A percentile compares a stretch with the other conserved stretches of the same genome.
Evolutionary conservation across 2,113 vertebrate species (phyloP).

Genomic region (Tragelaphus strepsiceros): DNA sequence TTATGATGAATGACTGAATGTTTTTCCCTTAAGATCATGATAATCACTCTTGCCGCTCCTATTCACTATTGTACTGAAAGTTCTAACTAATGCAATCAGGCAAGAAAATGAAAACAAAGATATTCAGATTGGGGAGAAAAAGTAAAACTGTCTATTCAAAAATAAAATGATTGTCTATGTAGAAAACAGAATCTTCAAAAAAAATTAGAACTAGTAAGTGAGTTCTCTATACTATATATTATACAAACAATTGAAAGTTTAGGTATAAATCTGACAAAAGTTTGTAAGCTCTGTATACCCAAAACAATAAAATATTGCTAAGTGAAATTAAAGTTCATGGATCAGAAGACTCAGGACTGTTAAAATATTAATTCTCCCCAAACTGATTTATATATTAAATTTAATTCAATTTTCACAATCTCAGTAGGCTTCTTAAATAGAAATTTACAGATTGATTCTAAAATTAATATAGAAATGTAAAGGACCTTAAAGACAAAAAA

Average conservation of each 20-base stretch:
- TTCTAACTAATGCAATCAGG: not conserved
- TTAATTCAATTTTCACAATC: not conserved
- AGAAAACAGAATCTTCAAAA: conserved; percentile 4
- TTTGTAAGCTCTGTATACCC: not conserved
- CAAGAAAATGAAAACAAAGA: conserved; percentile 11
- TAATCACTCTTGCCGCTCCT: not conserved
- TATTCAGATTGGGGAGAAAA: not conserved
- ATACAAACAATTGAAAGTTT: not conserved
- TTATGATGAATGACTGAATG: not conserved
- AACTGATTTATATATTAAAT: not conserved
- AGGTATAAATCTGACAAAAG: not conserved
- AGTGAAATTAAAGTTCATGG: conserved; percentile 35
- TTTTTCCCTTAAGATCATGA: not conserved
- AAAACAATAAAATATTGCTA: not conserved
- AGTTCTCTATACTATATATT: not conserved
- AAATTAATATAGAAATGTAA: not conserved
- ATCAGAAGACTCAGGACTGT: not conserved
- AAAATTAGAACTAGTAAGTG: not conserved
- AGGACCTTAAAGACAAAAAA: not conserved
- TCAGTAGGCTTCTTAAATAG: not conserved
- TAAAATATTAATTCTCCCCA: not conserved
- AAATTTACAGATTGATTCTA: conserved; percentile 5
- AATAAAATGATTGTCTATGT: not conserved
- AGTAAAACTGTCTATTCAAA: not conserved
- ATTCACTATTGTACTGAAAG: not conserved